Evolutionary conservation across 92 coral and sea anemone species (phyloP), one percentile per base, ranked within the genome.

Genomic region (Epizoanthus stellaris): DNA sequence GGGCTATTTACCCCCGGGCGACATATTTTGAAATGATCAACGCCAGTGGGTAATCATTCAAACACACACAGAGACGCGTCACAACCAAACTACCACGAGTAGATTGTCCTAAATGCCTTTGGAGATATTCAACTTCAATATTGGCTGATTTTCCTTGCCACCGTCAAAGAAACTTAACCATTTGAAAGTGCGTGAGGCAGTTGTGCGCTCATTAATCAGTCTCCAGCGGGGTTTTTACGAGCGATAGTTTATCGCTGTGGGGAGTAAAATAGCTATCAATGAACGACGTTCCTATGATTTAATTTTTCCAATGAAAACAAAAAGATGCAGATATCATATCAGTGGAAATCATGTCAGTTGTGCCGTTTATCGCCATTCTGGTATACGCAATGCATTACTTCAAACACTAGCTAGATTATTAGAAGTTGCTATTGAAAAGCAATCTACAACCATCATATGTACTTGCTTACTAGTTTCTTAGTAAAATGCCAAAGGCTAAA

Each of bases 1-100:
- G 59, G 67, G 53, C 15, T 8, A 56, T 75, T 25, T 56, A 57
- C 67, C 80, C 80, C 36, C 66, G 67, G 80, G 80, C 80, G 43
- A 54, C 65, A 75, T 13, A 0, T 25, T n/a, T 68, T 9, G 71
- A 68, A 66, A 38, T 25, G 11, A 52, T 68, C n/a, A 68, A 68
- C 39, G 43, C 30, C 4, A 0, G 30, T 34, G 45, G 49, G 9
- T 38, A 15, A 16, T 25, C 4, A 3, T 30, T 25, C n/a, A 3
- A 15, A 30, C 34, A 66, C n/a, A 66, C n/a, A 15, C 16, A 25
- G 43, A 12, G 43, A 66, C 10, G 12, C 15, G 21, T 34, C 34
- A 67, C 43, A 12, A 17, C 34, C 20, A 13, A 38, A 25, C 47
- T 67, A 36, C 3, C 15, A 25, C 43, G 47, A 3, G 17, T 40